phyloP scores from a whole-genome alignment of 1,140 invertebrate genomes.

The Aphelenchoides besseyi region DNA sequence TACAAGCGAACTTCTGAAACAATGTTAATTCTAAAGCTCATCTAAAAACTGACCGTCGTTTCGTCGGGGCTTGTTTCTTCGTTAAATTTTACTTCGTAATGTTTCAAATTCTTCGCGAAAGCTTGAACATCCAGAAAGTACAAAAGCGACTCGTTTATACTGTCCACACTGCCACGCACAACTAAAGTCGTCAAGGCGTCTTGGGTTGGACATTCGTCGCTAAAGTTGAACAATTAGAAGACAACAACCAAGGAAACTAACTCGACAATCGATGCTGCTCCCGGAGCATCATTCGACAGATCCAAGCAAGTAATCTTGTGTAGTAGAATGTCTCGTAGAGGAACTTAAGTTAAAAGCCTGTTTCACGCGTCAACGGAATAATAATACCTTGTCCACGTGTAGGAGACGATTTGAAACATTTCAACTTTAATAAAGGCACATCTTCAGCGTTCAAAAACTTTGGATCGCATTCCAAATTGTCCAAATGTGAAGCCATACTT shows the following conservation, averaged over 20 bases:
- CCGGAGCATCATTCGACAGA: not conserved
- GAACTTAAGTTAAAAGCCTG: not conserved
- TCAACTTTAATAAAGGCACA: not conserved
- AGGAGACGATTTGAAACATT: not conserved
- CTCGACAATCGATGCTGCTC: not conserved
- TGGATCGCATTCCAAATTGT: constrained; percentile 6
- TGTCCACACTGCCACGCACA: not conserved
- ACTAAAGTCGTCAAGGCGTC: not conserved
- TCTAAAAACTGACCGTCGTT: not conserved
- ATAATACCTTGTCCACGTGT: not conserved
- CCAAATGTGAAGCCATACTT: not conserved
- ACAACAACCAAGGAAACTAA: not conserved
- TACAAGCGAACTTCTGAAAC: not conserved
- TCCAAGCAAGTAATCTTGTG: not conserved
- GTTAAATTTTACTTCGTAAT: not conserved
- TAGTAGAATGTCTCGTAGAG: not conserved
- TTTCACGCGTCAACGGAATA: not conserved
- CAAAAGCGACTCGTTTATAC: not conserved
- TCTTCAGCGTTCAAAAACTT: not conserved
- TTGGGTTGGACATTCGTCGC: constrained; percentile 15
- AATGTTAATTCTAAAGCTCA: not conserved
- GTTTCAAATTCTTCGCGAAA: constrained; percentile 1
- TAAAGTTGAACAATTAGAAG: not conserved
- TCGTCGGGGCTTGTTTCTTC: not conserved
- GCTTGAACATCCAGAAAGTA: constrained; percentile 1